Conservation (phyloP, 2,797 vertebrate genomes). For the Aplochiton taeniatus region DNA sequence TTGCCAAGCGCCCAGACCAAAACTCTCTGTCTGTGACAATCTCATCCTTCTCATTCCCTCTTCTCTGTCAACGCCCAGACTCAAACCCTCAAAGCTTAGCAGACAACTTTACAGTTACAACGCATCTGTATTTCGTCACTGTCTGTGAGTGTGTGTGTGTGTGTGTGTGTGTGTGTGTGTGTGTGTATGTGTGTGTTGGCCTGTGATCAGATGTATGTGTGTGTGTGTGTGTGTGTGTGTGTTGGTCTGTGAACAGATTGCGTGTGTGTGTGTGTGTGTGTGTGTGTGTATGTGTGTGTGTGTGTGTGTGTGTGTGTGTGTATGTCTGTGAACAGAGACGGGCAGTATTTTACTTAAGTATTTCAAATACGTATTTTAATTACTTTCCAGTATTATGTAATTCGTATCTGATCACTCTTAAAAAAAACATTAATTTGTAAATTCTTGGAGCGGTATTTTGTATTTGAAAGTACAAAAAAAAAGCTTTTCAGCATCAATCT, state of each 20-base stretch:
- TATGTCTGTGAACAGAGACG: too few relatives aligned
- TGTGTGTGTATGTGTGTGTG: neutral
- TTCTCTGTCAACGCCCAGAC: constrained; percentile 55
- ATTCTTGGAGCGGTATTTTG: too few relatives aligned
- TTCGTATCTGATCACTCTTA: too few relatives aligned
- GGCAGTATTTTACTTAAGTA: too few relatives aligned
- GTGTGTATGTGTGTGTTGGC: neutral
- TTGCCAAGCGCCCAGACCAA: too few relatives aligned
- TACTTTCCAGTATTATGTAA: too few relatives aligned
- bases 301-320: neutral
- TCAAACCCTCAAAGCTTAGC: constrained; percentile 39
- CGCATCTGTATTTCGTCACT: constrained; percentile 32
- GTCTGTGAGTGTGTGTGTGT: constrained; percentile 23
- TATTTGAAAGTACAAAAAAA: too few relatives aligned
- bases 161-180: constrained; percentile 35
- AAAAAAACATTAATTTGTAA: too few relatives aligned
- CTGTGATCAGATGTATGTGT: neutral
- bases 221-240: neutral
- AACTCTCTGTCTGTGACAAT: constrained; percentile 52
- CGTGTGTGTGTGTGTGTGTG: constrained; percentile 35
- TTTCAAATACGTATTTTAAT: too few relatives aligned
- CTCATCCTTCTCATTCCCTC: constrained; percentile 45
- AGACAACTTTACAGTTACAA: constrained; percentile 35
- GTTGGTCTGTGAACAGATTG: constrained; percentile 27
- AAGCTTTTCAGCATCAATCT: too few relatives aligned